A percentile compares a stretch with the other conserved stretches of the same genome.
These are phyloP conservation scores for Drosophila diplacantha DNA, from an alignment of 2,888 invertebrate genomes.

Conservation along the genomic window DNA sequence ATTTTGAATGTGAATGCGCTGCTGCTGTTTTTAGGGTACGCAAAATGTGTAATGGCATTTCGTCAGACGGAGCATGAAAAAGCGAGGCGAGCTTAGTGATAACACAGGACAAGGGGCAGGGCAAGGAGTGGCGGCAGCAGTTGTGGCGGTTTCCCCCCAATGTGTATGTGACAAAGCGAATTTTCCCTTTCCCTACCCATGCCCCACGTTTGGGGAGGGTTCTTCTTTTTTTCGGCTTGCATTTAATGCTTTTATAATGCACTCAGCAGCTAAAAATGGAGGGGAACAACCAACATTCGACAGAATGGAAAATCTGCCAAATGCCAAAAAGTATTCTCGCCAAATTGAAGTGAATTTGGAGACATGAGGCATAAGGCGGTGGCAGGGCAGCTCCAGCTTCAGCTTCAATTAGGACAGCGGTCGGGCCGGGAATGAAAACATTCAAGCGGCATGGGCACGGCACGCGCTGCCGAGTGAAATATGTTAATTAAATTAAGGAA, in stretches of 20 bases:
- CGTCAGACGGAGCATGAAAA: slow-evolving; percentile 68
- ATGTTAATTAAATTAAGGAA: slow-evolving; percentile 64
- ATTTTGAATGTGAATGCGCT: slow-evolving; percentile 55
- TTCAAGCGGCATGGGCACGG: slow-evolving; percentile 19
- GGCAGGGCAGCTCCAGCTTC: background rate
- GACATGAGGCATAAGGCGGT: background rate
- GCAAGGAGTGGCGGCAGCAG: slow-evolving; percentile 8
- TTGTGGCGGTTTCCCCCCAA: background rate
- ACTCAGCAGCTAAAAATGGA: slow-evolving; percentile 37
- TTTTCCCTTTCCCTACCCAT: slow-evolving; percentile 21
- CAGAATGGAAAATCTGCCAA: slow-evolving; percentile 25
- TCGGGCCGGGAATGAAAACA: slow-evolving; percentile 21
- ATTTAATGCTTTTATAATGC: slow-evolving; percentile 69
- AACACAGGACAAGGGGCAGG: slow-evolving; percentile 9
- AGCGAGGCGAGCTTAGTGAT: slow-evolving; percentile 45
- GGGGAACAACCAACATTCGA: slow-evolving; percentile 25
- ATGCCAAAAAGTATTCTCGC: slow-evolving; percentile 11
- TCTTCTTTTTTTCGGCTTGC: slow-evolving; percentile 49
- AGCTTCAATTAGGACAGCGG: slow-evolving; percentile 18
- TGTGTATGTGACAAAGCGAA: slow-evolving; percentile 54
- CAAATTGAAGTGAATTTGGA: slow-evolving; percentile 49
- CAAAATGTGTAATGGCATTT: slow-evolving; percentile 72
- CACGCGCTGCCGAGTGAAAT: slow-evolving; percentile 33
- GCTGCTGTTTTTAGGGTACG: slow-evolving; percentile 56
- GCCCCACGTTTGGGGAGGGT: slow-evolving; percentile 1